Conservation (phyloP, 2,113 vertebrate genomes). For the Glaucomys volans region DNA sequence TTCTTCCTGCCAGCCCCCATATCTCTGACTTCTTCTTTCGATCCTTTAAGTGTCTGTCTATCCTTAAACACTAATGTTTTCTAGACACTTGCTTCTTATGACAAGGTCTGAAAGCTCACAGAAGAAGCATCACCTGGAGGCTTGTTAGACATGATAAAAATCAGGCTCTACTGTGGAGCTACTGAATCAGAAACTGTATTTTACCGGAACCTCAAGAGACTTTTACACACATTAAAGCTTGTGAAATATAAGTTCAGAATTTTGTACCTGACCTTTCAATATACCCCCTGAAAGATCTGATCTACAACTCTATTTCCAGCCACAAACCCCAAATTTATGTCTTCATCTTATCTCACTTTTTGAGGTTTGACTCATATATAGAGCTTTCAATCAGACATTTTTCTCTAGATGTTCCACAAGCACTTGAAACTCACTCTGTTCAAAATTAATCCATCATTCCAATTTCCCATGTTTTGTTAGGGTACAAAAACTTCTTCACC, state of each 20-base stretch:
- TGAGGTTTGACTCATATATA: background rate
- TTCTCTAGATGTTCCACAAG: background rate
- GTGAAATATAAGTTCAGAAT: background rate
- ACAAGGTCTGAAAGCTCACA: background rate
- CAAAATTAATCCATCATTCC: background rate
- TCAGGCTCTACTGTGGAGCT: background rate
- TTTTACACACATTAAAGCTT: background rate
- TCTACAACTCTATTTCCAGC: background rate
- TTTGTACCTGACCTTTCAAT: background rate
- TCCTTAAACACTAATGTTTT: slow-evolving; percentile 41
- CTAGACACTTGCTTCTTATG: background rate
- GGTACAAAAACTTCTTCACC: background rate
- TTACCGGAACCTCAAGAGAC: background rate
- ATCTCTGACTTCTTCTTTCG: background rate
- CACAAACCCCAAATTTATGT: background rate
- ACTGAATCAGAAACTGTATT: background rate
- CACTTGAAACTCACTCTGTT: background rate
- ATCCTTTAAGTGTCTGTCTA: background rate
- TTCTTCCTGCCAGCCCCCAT: background rate
- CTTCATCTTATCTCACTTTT: background rate
- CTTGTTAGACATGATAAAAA: slow-evolving; percentile 1
- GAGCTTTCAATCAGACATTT: background rate
- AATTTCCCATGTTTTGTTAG: background rate
- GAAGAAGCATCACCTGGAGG: background rate
- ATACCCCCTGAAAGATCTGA: background rate